phyloP scores from a whole-genome alignment of 2,888 invertebrate genomes.

The Meandrusa payeni region DNA sequence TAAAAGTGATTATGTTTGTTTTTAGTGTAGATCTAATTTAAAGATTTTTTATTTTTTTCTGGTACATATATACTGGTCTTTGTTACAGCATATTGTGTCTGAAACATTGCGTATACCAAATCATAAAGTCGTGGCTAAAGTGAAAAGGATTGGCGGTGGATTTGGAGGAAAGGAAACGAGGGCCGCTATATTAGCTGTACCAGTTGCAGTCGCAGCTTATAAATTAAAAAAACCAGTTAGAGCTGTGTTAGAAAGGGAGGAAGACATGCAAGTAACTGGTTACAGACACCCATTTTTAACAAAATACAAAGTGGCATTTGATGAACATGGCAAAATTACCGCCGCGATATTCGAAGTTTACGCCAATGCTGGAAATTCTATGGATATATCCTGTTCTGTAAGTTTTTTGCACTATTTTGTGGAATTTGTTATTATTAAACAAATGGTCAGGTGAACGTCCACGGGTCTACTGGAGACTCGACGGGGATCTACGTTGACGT shows the following conservation, averaged over 20 bases:
- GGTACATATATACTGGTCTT: conserved; percentile 11
- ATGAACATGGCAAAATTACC: conserved; percentile 83
- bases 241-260: conserved; percentile 90
- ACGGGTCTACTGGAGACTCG: too few species aligned
- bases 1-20: too few species aligned
- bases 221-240: conserved; percentile 87
- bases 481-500: too few species aligned
- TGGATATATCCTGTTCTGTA: conserved; percentile 86
- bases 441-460: too few species aligned
- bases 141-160: conserved; percentile 91
- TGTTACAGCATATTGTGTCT: conserved; percentile 81
- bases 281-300: conserved; percentile 89
- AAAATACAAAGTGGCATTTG: conserved; percentile 88
- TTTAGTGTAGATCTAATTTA: too few species aligned
- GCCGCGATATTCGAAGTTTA: conserved; percentile 84
- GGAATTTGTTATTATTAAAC: too few species aligned
- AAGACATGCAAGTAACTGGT: conserved; percentile 91
- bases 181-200: conserved; percentile 79
- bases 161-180: conserved; percentile 94
- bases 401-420: too few species aligned
- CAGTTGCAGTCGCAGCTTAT: conserved; percentile 87
- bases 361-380: conserved; percentile 86
- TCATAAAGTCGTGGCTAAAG: conserved; percentile 84
- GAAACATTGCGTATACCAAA: conserved; percentile 83
- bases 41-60: background rate